Conservation (phyloP, 2,797 vertebrate species). For the Rhinogobio ventralis region DNA sequence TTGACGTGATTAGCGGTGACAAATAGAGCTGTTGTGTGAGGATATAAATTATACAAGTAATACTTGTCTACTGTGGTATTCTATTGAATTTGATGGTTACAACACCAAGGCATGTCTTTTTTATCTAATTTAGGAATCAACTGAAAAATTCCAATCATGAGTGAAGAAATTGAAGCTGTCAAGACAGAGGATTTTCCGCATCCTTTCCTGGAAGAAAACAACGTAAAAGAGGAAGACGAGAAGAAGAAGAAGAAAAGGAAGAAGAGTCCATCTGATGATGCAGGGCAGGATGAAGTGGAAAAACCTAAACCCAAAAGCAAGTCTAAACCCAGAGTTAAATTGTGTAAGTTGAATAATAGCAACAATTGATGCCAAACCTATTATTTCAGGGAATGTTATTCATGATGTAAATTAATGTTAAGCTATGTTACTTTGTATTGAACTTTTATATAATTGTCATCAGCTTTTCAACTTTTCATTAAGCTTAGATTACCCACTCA, state of each 20-base stretch:
- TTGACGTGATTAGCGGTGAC: not conserved
- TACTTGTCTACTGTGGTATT: not conserved
- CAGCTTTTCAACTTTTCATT: too few relatives aligned
- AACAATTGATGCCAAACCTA: not conserved
- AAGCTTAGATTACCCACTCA: not conserved
- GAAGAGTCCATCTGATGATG: conserved; percentile 11
- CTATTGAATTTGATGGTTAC: not conserved
- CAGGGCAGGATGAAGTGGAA: conserved; percentile 37
- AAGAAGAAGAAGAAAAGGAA: conserved; percentile 7
- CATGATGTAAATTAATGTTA: not conserved
- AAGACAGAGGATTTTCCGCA: conserved; percentile 2
- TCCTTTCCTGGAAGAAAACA: not conserved
- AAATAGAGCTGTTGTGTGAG: not conserved
- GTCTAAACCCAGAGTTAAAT: conserved; percentile 15
- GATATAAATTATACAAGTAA: not conserved
- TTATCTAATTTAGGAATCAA: conserved; percentile 1
- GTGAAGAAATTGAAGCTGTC: conserved; percentile 1
- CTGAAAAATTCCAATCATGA: conserved; percentile 18
- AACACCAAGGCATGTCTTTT: not conserved
- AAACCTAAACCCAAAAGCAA: conserved; percentile 38
- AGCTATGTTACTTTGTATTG: not conserved
- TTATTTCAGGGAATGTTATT: not conserved
- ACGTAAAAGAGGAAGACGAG: not conserved
- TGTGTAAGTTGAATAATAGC: conserved; percentile 35
- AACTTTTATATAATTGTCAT: not conserved